phyloP scores from a whole-genome alignment of 2,888 invertebrate genomes.

The Caenorhabditis sinica region DNA sequence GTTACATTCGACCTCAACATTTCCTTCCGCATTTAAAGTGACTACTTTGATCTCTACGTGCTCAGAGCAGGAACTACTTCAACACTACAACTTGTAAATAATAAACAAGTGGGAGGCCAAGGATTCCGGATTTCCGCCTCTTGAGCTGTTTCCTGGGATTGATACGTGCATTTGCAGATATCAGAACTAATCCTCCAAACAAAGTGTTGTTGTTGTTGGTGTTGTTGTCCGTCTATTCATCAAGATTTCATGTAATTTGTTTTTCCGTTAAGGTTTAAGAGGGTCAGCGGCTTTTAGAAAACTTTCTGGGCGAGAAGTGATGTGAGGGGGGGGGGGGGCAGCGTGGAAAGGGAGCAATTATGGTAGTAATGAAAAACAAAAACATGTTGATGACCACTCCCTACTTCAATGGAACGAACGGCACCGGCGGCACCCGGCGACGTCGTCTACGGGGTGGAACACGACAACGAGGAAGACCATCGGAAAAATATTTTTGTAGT shows the following conservation, averaged over 20 bases:
- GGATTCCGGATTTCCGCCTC: neutral
- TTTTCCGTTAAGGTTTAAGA: slow-evolving; percentile 2
- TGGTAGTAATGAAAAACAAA: slow-evolving; percentile 66
- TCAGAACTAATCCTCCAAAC: too few relatives aligned
- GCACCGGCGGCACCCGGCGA: slow-evolving; percentile 7
- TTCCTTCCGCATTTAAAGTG: slow-evolving; percentile 23
- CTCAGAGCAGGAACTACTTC: slow-evolving; percentile 33
- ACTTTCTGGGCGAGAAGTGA: slow-evolving; percentile 10
- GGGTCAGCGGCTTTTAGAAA: slow-evolving; percentile 4
- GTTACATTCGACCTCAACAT: neutral
- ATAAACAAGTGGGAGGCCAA: slow-evolving; percentile 49
- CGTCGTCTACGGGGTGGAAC: neutral
- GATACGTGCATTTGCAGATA: slow-evolving; percentile 34
- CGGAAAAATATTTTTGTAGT: slow-evolving; percentile 61
- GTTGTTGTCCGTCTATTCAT: neutral
- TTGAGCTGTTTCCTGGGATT: neutral
- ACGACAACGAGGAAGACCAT: neutral
- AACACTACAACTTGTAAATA: slow-evolving; percentile 41
- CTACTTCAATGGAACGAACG: slow-evolving; percentile 29
- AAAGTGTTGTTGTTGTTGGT: too few relatives aligned
- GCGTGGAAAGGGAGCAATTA: slow-evolving; percentile 58
- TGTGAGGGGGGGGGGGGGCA: neutral
- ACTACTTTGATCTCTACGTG: slow-evolving; percentile 41
- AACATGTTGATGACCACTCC: slow-evolving; percentile 61
- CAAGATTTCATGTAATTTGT: slow-evolving; percentile 44